A percentile compares a stretch with the other conserved stretches of the same genome.
phyloP scores from a whole-genome alignment of 2,797 vertebrate species.

The Fistularia commersonii region DNA sequence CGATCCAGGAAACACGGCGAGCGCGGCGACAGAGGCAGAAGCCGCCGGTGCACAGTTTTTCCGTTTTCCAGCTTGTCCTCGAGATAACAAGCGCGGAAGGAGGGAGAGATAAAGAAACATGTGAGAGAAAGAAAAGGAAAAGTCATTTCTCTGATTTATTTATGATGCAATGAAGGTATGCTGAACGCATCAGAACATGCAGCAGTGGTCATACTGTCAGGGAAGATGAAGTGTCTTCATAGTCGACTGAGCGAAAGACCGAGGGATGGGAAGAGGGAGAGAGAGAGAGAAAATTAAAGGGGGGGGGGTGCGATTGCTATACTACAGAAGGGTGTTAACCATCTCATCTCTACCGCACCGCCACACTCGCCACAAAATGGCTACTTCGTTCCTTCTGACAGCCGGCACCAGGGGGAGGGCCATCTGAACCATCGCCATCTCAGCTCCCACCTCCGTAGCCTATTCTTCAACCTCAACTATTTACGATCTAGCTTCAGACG shows the following conservation, averaged over 20 bases:
- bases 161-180: slow-evolving; percentile 98
- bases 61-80: slow-evolving; percentile 65
- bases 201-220: slow-evolving; percentile 97
- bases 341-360: slow-evolving; percentile 80
- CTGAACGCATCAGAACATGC: slow-evolving; percentile 91
- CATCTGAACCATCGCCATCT: slow-evolving; percentile 51
- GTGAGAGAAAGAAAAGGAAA: slow-evolving; percentile 72
- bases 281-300: slow-evolving; percentile 57
- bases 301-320: slow-evolving; percentile 62
- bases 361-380: slow-evolving; percentile 75
- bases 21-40: slow-evolving; percentile 36
- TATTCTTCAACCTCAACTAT: slow-evolving; percentile 61
- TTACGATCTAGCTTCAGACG: too few relatives aligned
- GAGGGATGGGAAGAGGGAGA: slow-evolving; percentile 55
- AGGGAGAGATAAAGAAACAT: slow-evolving; percentile 60
- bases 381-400: slow-evolving; percentile 69
- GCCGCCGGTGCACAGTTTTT: slow-evolving; percentile 57
- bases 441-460: slow-evolving; percentile 55
- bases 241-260: slow-evolving; percentile 83
- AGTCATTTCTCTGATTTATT: slow-evolving; percentile 98
- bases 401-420: slow-evolving; percentile 42
- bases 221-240: slow-evolving; percentile 94
- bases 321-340: slow-evolving; percentile 83
- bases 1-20: slow-evolving; percentile 48
- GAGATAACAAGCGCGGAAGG: slow-evolving; percentile 59